Evolutionary conservation across 1,140 invertebrate genomes (phyloP).

Genomic region (Pinna nobilis): DNA sequence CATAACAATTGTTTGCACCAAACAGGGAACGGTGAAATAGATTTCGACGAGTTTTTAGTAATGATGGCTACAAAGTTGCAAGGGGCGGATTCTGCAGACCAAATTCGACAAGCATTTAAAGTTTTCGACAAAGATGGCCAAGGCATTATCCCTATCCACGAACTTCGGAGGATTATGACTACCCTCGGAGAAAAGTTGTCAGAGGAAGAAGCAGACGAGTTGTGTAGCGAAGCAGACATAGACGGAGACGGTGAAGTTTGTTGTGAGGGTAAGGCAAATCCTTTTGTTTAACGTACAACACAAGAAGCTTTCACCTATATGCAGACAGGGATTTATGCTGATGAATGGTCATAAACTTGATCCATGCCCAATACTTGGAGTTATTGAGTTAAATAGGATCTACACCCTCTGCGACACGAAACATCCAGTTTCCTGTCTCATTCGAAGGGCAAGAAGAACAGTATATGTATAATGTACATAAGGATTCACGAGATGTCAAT

Average conservation of each 20-base stretch:
- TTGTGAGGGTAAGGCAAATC: constrained; percentile 10
- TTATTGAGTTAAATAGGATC: no score
- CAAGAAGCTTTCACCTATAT: no score
- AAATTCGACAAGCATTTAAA: constrained; percentile 19
- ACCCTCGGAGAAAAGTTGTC: constrained; percentile 16
- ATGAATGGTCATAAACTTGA: no score
- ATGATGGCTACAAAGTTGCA: constrained; percentile 99
- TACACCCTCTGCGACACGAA: no score
- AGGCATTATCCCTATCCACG: constrained; percentile 8
- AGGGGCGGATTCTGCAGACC: constrained; percentile 93
- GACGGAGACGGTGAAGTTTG: constrained; percentile 23
- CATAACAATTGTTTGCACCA: background rate
- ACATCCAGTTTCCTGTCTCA: no score
- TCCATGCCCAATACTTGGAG: no score
- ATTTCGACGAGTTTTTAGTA: constrained; percentile 98
- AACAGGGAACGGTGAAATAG: constrained; percentile 96
- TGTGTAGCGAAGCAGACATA: constrained; percentile 11
- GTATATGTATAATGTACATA: no score
- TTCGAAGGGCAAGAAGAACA: no score
- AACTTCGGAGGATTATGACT: background rate
- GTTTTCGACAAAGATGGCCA: constrained; percentile 15
- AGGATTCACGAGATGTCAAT: no score
- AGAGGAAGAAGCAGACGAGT: constrained; percentile 10
- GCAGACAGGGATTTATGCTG: no score
- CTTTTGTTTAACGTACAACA: no score